phyloP scores from a whole-genome alignment of 2,888 invertebrate genomes.

The Pollenia amentaria region DNA sequence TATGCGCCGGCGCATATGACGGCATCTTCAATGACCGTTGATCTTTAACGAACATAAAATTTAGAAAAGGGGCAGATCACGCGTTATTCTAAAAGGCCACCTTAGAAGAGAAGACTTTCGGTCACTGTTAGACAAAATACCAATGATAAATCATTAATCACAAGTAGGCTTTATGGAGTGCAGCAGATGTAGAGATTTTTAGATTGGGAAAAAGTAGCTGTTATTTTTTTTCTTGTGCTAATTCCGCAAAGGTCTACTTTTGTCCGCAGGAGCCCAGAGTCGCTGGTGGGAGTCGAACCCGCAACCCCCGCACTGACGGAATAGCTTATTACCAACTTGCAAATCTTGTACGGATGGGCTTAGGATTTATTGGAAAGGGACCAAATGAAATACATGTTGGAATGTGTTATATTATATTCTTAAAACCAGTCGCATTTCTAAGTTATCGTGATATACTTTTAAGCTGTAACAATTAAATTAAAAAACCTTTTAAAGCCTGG shows the following conservation, averaged over 20 bases:
- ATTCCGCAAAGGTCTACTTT: not conserved
- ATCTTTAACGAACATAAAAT: conserved; percentile 39
- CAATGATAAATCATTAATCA: conserved; percentile 63
- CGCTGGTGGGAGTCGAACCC: too few species aligned
- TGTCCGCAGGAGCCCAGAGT: too few species aligned
- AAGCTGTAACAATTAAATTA: too few species aligned
- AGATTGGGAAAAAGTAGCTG: not conserved
- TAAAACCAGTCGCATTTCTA: too few species aligned
- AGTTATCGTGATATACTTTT: too few species aligned
- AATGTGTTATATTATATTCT: too few species aligned
- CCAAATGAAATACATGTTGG: too few species aligned
- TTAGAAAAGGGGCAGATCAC: conserved; percentile 27
- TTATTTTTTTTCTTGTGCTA: not conserved
- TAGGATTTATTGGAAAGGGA: too few species aligned
- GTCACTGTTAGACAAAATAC: not conserved
- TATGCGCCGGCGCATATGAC: conserved; percentile 69
- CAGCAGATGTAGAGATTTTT: not conserved
- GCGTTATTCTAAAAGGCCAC: conserved; percentile 38
- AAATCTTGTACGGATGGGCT: too few species aligned
- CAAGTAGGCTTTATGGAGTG: not conserved
- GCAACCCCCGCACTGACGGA: too few species aligned
- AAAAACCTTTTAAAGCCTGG: too few species aligned
- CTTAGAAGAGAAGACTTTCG: conserved; percentile 35
- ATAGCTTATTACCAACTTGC: too few species aligned
- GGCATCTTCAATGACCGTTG: conserved; percentile 39